Conservation (phyloP, 2,113 vertebrate species). For the human (Homo sapiens) region GRCh38 chr14:40061001-40061500, state of each 20-base stretch:
- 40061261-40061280: neutral
- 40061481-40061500: neutral
- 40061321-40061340: neutral
- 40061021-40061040: neutral
- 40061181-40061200: neutral
- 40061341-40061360: neutral
- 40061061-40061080: neutral
- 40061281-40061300: neutral
- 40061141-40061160: too few relatives aligned
- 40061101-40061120: neutral
- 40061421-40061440: neutral
- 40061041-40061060: neutral
- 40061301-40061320: neutral
- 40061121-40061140: neutral
- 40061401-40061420: neutral
- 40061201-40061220: neutral
- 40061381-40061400: neutral
- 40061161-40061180: neutral
- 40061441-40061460: neutral
- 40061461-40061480: neutral
- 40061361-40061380: neutral
- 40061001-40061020: neutral
- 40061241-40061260: neutral
- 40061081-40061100: neutral
- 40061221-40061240: neutral